These are phyloP conservation scores for Drosophila mulleri DNA, from an alignment of 2,888 invertebrate genomes.

Conservation along the genomic window DNA sequence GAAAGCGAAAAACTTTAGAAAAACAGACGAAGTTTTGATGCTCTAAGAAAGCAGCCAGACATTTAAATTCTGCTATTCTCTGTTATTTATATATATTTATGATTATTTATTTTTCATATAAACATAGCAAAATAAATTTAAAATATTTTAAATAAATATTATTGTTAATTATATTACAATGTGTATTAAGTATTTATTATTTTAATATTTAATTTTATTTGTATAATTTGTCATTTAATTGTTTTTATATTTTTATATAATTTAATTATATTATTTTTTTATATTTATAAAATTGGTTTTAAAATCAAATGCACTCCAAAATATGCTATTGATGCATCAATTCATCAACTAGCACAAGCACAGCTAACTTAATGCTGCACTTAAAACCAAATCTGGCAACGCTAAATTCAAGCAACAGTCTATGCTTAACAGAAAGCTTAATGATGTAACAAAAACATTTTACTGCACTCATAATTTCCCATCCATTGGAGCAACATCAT, in stretches of 20 bases:
- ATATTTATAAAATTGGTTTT: not conserved
- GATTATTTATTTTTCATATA: too few species aligned
- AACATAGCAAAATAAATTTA: too few species aligned
- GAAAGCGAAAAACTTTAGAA: conserved; percentile 18
- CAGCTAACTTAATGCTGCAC: too few species aligned
- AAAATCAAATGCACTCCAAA: not conserved
- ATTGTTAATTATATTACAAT: too few species aligned
- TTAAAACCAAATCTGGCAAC: too few species aligned
- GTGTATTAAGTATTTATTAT: too few species aligned
- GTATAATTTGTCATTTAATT: too few species aligned
- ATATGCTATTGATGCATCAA: not conserved
- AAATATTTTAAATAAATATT: too few species aligned
- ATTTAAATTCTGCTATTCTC: not conserved
- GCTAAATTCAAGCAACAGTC: not conserved
- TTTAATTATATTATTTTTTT: too few species aligned
- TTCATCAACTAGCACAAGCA: not conserved
- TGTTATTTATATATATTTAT: not conserved
- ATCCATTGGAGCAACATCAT: not conserved
- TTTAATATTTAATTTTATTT: too few species aligned
- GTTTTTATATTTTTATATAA: too few species aligned
- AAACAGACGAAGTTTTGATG: conserved; percentile 10
- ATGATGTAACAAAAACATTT: not conserved
- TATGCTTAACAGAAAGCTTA: conserved; percentile 12
- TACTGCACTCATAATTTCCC: not conserved
- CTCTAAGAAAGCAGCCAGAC: not conserved